phyloP scores from a whole-genome alignment of 2,888 invertebrate genomes.

The Chalcosyrphus nemorum region DNA sequence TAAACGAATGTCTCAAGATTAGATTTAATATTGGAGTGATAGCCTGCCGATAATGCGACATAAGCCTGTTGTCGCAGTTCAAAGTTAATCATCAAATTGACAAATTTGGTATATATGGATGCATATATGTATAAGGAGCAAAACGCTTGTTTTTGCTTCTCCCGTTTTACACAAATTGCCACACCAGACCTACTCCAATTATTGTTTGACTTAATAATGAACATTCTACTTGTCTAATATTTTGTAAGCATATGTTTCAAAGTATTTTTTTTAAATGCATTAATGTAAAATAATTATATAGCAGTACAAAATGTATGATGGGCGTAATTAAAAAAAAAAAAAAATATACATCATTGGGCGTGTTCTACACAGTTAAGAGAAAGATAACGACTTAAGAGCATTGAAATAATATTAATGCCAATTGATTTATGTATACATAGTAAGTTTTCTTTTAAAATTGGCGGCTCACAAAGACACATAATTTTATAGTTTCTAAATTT shows the following conservation, averaged over 20 bases:
- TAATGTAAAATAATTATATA: constrained; percentile 21
- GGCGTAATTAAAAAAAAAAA: constrained; percentile 7
- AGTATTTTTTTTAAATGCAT: constrained; percentile 48
- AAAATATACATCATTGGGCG: constrained; percentile 45
- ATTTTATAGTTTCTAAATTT: neutral
- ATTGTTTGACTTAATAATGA: neutral
- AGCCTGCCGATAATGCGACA: too few species aligned
- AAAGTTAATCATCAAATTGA: too few species aligned
- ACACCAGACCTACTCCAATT: too few species aligned
- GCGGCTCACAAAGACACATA: neutral
- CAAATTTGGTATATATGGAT: too few species aligned
- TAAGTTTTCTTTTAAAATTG: neutral
- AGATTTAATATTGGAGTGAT: too few species aligned
- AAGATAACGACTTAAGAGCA: constrained; percentile 9
- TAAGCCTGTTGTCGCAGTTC: too few species aligned
- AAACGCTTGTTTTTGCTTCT: too few species aligned
- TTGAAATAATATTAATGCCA: constrained; percentile 20
- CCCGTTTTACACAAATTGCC: too few species aligned
- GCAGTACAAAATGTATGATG: constrained; percentile 37
- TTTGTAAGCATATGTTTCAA: neutral
- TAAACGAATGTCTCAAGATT: too few species aligned
- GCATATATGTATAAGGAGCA: too few species aligned
- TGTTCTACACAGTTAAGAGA: constrained; percentile 54
- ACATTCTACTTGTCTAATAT: neutral
- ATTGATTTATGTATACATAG: constrained; percentile 17